phyloP scores from a whole-genome alignment of 1,140 invertebrate species.

The Drosophila pectinifera region DNA sequence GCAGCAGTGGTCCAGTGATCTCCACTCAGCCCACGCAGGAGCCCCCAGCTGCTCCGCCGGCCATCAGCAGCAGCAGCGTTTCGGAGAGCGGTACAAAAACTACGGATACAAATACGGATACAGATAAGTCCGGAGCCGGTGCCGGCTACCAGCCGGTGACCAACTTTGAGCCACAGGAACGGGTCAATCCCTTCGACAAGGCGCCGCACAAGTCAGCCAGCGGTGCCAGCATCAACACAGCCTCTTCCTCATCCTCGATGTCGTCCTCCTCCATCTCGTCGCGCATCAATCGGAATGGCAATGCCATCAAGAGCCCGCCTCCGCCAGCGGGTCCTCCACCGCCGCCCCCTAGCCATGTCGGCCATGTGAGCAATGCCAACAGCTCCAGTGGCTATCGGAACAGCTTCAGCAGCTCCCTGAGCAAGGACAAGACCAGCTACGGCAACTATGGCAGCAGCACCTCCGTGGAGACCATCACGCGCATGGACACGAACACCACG shows the following conservation, averaged over 20 bases:
- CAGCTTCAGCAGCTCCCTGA: constrained; percentile 73
- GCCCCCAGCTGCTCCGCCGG: constrained; percentile 38
- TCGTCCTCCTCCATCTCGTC: constrained; percentile 77
- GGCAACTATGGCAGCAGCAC: constrained; percentile 79
- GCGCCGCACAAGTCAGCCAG: constrained; percentile 68
- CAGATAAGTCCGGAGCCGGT: constrained; percentile 12
- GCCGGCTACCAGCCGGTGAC: constrained; percentile 77
- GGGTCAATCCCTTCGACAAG: constrained; percentile 84
- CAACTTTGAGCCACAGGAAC: constrained; percentile 83
- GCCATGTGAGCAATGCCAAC: constrained; percentile 39
- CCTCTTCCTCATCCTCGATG: constrained; percentile 77
- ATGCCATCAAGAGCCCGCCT: constrained; percentile 72
- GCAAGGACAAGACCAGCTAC: constrained; percentile 80
- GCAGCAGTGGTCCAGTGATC: constrained; percentile 55
- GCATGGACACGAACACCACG: constrained; percentile 80
- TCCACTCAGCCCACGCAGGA: constrained; percentile 72
- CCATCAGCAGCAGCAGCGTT: constrained; percentile 71
- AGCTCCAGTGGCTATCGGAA: constrained; percentile 59
- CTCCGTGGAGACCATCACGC: constrained; percentile 79
- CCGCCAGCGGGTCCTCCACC: constrained; percentile 78
- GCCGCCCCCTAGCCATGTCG: constrained; percentile 58
- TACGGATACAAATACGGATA: constrained; percentile 60
- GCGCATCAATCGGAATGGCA: constrained; percentile 75
- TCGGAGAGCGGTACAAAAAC: constrained; percentile 70
- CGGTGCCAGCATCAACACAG: constrained; percentile 61